phyloP scores from a whole-genome alignment of 1,140 invertebrate genomes.

The Pseudachorutes palmiensis region DNA sequence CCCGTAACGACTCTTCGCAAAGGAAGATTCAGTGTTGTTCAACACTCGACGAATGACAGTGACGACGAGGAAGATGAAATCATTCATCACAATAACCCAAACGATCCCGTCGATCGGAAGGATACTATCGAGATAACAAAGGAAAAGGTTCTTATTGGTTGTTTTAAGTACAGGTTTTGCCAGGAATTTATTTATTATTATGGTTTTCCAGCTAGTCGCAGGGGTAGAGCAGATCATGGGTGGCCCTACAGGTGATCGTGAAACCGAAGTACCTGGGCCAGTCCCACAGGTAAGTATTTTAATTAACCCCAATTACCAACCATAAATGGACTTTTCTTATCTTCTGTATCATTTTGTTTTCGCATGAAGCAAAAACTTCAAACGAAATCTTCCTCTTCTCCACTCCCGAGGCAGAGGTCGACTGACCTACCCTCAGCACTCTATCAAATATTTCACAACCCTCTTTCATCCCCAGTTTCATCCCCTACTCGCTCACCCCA shows the following conservation, averaged over 20 bases:
- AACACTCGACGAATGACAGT: constrained; percentile 6
- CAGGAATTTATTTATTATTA: background rate
- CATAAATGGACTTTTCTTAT: background rate
- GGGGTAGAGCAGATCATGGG: background rate
- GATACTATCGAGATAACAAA: constrained; percentile 4
- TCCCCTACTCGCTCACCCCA: background rate
- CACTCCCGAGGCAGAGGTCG: background rate
- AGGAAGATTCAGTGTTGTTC: constrained; percentile 3
- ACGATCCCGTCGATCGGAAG: background rate
- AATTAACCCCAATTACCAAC: too few relatives aligned
- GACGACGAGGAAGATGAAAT: constrained; percentile 7
- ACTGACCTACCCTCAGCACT: constrained; percentile 3
- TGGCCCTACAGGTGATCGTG: too few relatives aligned
- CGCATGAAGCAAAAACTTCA: background rate
- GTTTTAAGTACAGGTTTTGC: background rate
- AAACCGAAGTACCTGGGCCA: background rate
- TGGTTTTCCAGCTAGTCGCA: background rate
- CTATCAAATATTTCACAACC: background rate
- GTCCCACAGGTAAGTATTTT: background rate
- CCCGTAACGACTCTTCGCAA: background rate
- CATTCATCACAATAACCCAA: constrained; percentile 1
- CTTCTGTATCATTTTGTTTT: constrained; percentile 1
- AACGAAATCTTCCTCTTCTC: background rate
- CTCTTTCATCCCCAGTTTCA: background rate
- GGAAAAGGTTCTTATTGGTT: constrained; percentile 1